Evolutionary conservation across 2,888 invertebrate genomes (phyloP), one percentile per base, ranked within the genome.

Genomic region (Agrochola circellaris): DNA sequence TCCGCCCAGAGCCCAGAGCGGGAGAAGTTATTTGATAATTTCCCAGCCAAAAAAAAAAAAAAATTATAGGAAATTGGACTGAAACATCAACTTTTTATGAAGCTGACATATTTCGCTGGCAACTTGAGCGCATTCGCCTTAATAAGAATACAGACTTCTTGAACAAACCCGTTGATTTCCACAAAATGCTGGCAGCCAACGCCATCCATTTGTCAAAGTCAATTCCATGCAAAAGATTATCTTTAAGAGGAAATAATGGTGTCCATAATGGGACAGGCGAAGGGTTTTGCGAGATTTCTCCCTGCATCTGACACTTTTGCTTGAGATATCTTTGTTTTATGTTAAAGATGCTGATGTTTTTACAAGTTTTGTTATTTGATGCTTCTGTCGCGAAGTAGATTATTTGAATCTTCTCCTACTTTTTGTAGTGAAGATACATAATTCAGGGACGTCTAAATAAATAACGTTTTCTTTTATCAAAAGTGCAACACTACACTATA

Each of bases 181-280:
- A 48, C 60, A 78, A 56, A 61, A 61, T 45, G 26, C 68, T 58
- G 68, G 56, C 42, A 77, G 42, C 62, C n/a, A 72, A 68, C 54
- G 68, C 67, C 34, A 64, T 65, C 60, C 62, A 70, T 84, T 77
- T 73, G 72, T 84, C 83, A 84, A 80, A 84, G 84, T 84, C 83
- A 62, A 58, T 51, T 62, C 26, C 82, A 75, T 64, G 64, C 68
- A 77, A 64, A 51, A 69, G 73, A 83, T 75, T 73, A 73, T 75
- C 77, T 73, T 34, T 56, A 42, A 42, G 72, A 62, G 69, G 20
- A 76, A 54, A 64, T 83, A 75, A 69, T 76, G 81, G 64, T 83
- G 67, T 51, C 48, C 54, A 6, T 69, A 79, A 70, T 79, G 15
- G 20, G 65, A 79, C 62, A 70, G 3, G 26, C 48, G 62, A 61